A percentile compares a stretch with the other conserved stretches of the same genome.
Conservation (phyloP, 2,888 invertebrate genomes). For the Didymodactylos carnosus region DNA sequence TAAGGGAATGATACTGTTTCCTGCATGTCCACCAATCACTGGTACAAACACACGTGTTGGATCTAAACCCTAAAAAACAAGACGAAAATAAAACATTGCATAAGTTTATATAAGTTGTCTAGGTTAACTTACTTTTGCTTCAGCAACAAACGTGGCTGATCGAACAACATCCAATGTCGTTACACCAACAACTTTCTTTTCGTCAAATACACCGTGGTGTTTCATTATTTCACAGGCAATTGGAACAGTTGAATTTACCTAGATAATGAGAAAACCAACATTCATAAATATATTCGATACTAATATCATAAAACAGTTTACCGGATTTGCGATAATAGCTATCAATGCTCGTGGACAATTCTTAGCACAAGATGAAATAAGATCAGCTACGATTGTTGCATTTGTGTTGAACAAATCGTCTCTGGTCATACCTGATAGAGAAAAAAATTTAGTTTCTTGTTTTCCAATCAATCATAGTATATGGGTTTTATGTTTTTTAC, state of each 20-base stretch:
- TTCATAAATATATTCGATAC: too few species aligned
- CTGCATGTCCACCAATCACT: conserved; percentile 93
- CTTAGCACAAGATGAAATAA: conserved; percentile 57
- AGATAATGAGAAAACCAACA: too few species aligned
- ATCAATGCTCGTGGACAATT: conserved; percentile 73
- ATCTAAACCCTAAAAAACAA: conserved; percentile 40
- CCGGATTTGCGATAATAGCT: conserved; percentile 91
- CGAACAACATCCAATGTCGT: conserved; percentile 89
- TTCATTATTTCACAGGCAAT: conserved; percentile 83
- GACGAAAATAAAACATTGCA: not conserved
- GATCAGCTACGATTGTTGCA: conserved; percentile 79
- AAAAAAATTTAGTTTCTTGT: not conserved
- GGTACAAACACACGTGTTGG: conserved; percentile 65
- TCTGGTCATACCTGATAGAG: conserved; percentile 57
- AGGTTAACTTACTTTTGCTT: conserved; percentile 25
- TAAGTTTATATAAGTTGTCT: not conserved
- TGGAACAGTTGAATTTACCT: conserved; percentile 94
- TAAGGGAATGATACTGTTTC: conserved; percentile 86
- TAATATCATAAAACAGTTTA: too few species aligned
- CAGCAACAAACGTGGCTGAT: conserved; percentile 79
- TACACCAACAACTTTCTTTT: conserved; percentile 78
- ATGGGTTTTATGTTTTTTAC: not conserved
- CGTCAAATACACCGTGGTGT: conserved; percentile 71
- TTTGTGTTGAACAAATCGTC: conserved; percentile 97
- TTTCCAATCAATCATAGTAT: too few species aligned